Evolutionary conservation across 1,140 invertebrate genomes (phyloP).

Genomic region (Hyphantria cunea): DNA sequence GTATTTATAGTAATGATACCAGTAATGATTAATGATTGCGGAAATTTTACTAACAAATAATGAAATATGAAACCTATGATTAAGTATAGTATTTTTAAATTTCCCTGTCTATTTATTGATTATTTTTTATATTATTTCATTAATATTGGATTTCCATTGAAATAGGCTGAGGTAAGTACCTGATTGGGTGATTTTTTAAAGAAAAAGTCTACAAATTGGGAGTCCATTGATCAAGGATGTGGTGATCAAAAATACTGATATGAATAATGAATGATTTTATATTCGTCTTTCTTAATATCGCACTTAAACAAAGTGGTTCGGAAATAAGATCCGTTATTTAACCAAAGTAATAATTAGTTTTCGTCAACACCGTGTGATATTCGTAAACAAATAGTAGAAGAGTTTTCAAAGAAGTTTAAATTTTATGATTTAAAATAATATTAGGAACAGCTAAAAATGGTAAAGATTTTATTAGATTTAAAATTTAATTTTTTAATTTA

Average conservation of each 20-base stretch:
- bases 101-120: conserved; percentile 20
- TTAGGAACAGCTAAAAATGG: too few species aligned
- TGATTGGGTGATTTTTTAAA: conserved; percentile 68
- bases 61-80: background rate
- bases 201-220: conserved; percentile 73
- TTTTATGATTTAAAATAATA: too few species aligned
- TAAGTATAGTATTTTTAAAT: background rate
- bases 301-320: too few species aligned
- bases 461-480: too few species aligned
- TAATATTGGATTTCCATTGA: conserved; percentile 44
- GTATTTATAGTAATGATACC: conserved; percentile 18
- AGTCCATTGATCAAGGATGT: conserved; percentile 15
- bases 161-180: conserved; percentile 47
- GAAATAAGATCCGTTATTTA: too few species aligned
- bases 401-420: too few species aligned
- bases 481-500: too few species aligned
- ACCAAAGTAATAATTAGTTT: too few species aligned
- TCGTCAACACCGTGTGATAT: too few species aligned
- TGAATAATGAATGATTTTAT: background rate
- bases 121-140: conserved; percentile 25
- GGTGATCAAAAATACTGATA: conserved; percentile 7
- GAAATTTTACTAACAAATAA: background rate
- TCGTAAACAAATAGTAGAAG: too few species aligned
- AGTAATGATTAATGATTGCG: conserved; percentile 12
- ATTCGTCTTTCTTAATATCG: too few species aligned